These are phyloP conservation scores for Rhinichthys klamathensis DNA, from an alignment of 2,113 vertebrate species.

Conservation along the genomic window DNA sequence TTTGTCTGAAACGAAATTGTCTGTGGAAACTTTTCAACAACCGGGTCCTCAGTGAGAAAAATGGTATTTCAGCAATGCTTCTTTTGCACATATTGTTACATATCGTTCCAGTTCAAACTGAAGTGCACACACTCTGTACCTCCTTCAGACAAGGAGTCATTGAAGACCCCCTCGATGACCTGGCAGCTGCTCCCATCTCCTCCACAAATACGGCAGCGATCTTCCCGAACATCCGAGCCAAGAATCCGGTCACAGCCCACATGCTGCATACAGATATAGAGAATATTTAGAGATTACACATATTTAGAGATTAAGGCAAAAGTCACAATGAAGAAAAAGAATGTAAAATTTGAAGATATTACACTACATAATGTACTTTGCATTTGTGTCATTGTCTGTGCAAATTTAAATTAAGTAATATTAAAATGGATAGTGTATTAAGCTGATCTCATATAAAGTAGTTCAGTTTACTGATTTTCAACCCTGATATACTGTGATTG, in stretches of 20 bases:
- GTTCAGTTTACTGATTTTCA: background rate
- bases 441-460: background rate
- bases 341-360: background rate
- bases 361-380: background rate
- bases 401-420: background rate
- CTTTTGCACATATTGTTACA: slow-evolving; percentile 11
- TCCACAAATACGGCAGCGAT: slow-evolving; percentile 91
- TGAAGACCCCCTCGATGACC: slow-evolving; percentile 90
- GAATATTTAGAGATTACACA: background rate
- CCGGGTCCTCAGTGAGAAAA: slow-evolving; percentile 20
- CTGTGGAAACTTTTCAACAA: background rate
- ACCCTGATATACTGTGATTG: background rate
- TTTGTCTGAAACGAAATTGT: slow-evolving; percentile 17
- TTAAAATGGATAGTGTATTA: background rate
- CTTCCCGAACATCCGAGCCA: slow-evolving; percentile 90
- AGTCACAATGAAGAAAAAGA: background rate
- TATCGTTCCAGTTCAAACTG: slow-evolving; percentile 7
- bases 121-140: slow-evolving; percentile 72
- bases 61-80: slow-evolving; percentile 4
- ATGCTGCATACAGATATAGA: slow-evolving; percentile 76
- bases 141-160: slow-evolving; percentile 84
- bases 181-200: slow-evolving; percentile 91
- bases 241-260: slow-evolving; percentile 95
- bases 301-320: slow-evolving; percentile 47
- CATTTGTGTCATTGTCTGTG: background rate